A percentile compares a stretch with the other conserved stretches of the same genome.
Evolutionary conservation across 2,797 vertebrate genomes (phyloP).

Genomic region (Sphenopsis melanotis): DNA sequence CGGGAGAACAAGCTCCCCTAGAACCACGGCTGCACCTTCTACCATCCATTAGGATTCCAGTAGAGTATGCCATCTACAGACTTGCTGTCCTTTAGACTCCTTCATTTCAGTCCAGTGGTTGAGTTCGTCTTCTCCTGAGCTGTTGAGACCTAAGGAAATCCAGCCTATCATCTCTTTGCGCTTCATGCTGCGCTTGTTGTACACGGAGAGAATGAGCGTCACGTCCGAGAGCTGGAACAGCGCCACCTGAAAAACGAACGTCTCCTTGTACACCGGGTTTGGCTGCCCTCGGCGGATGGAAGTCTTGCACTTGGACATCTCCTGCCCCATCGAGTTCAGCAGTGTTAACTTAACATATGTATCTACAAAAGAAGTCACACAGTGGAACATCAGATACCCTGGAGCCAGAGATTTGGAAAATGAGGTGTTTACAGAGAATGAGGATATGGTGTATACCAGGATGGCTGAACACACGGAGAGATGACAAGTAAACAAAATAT

Average conservation of each 20-base stretch:
- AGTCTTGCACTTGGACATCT: slow-evolving; percentile 99
- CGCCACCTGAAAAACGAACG: slow-evolving; percentile 96
- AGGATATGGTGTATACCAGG: slow-evolving; percentile 74
- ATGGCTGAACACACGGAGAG: slow-evolving; percentile 32
- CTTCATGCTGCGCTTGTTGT: slow-evolving; percentile 98
- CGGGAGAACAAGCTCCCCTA: background rate
- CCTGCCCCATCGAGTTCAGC: slow-evolving; percentile 98
- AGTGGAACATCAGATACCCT: background rate
- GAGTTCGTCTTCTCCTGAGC: slow-evolving; percentile 95
- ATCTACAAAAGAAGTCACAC: slow-evolving; percentile 78
- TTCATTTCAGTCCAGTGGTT: slow-evolving; percentile 98
- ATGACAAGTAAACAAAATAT: slow-evolving; percentile 73
- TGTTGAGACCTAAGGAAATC: slow-evolving; percentile 97
- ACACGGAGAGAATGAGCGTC: slow-evolving; percentile 95
- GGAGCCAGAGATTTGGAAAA: background rate
- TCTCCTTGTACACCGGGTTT: slow-evolving; percentile 96
- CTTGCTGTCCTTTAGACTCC: slow-evolving; percentile 94
- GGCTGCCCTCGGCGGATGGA: slow-evolving; percentile 94
- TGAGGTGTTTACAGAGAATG: background rate
- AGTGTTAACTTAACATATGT: slow-evolving; percentile 95
- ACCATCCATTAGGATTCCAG: slow-evolving; percentile 84
- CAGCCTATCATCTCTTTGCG: slow-evolving; percentile 98
- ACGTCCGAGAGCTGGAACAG: slow-evolving; percentile 97
- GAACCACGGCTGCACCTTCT: background rate
- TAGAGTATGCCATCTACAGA: slow-evolving; percentile 93